Evolutionary conservation across 2,113 vertebrate species (phyloP).

Genomic region (Cricetomys ansorgei): DNA sequence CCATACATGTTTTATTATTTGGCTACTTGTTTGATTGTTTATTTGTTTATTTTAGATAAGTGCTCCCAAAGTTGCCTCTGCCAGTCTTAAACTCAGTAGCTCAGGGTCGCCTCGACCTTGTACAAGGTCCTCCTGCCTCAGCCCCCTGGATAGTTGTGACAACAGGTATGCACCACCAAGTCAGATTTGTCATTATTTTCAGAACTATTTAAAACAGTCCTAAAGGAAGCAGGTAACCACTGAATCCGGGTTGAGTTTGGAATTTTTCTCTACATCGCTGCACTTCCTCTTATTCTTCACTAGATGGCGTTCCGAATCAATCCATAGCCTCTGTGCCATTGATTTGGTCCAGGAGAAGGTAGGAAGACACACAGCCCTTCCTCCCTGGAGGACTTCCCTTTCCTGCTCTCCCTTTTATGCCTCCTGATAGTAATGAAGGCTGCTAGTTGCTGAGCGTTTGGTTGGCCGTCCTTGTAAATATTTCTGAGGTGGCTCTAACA

Average conservation of each 20-base stretch:
- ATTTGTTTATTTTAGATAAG: not conserved
- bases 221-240: not conserved
- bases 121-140: not conserved
- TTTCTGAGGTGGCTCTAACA: not conserved
- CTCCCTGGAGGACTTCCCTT: slow-evolving; percentile 19
- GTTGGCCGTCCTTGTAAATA: not conserved
- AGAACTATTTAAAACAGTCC: slow-evolving; percentile 36
- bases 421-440: not conserved
- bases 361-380: not conserved
- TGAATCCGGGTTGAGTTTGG: not conserved
- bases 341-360: not conserved
- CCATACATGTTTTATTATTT: not conserved
- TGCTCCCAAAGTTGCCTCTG: not conserved
- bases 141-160: not conserved
- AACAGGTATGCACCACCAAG: not conserved
- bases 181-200: not conserved
- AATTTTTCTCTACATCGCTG: slow-evolving; percentile 23
- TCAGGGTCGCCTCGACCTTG: not conserved
- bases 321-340: not conserved
- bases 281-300: slow-evolving; percentile 78
- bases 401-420: not conserved
- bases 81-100: not conserved
- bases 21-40: not conserved
- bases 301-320: slow-evolving; percentile 86
- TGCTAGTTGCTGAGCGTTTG: not conserved